Percentiles rank a stretch among this genome's conserved stretches.
phyloP scores from a whole-genome alignment of 2,113 vertebrate species.

The Paraplagusia blochii region DNA sequence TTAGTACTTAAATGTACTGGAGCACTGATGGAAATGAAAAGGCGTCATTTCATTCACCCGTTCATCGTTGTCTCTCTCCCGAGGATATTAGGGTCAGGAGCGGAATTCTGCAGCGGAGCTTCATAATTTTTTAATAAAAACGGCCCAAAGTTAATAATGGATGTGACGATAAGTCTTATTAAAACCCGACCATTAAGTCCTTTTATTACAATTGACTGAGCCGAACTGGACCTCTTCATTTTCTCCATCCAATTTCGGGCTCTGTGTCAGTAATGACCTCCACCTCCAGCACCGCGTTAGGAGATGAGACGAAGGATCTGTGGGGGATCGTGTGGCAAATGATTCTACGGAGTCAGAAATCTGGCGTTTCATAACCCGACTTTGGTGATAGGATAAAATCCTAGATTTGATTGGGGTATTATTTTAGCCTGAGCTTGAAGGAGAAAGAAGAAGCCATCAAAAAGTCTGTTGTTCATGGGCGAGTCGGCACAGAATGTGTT shows the following conservation, averaged over 20 bases:
- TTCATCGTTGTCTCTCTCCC: not conserved
- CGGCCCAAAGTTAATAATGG: conserved; percentile 36
- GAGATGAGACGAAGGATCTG: conserved; percentile 50
- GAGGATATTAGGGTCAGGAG: not conserved
- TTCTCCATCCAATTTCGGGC: conserved; percentile 40
- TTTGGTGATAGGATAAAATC: too few species aligned
- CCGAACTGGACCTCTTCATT: not conserved
- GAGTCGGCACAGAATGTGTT: conserved; percentile 27
- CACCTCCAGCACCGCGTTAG: conserved; percentile 29
- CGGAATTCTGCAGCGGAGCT: not conserved
- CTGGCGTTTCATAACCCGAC: too few species aligned
- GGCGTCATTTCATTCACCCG: too few species aligned
- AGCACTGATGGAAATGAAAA: conserved; percentile 2
- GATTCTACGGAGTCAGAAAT: conserved; percentile 4
- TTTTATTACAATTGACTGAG: conserved; percentile 14
- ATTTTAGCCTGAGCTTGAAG: conserved; percentile 14
- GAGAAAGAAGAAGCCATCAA: conserved; percentile 6
- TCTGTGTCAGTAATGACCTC: conserved; percentile 30
- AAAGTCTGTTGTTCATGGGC: conserved; percentile 38
- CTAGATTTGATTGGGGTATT: too few species aligned
- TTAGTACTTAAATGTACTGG: too few species aligned
- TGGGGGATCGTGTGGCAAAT: conserved; percentile 33
- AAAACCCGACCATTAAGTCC: conserved; percentile 14
- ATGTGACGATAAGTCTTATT: conserved; percentile 35
- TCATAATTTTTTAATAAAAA: conserved; percentile 32